Base-by-base conservation (phyloP, 64 coral and sea anemone genomes). In the Astreopora myriophthalma region DNA sequence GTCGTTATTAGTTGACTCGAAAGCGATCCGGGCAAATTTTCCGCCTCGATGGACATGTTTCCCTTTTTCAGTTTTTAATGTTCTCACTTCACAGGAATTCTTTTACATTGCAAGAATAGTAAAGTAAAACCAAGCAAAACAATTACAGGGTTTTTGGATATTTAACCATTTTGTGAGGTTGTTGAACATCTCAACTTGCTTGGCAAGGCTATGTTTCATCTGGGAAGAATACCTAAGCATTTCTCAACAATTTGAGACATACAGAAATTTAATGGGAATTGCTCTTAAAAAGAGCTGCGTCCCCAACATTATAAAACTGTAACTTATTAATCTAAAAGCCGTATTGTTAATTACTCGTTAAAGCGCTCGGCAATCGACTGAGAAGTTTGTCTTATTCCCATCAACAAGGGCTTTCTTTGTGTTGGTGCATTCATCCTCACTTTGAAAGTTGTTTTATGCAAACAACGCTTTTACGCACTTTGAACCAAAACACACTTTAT, bases 321-420 rank as follows among this genome's bases (percentile, higher is more conserved):
- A 61, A 17, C 25, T 80, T 80, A 61, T 80, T 80, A 80, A 48
- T 60, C 57, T 63, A 64, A 83, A 83, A 34, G 79, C 20, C 20
- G 17, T 63, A 64, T 62, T 29, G 52, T 83, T 61, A 83, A 83
- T 83, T 36, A 83, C 33, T 83, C 57, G 49, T 83, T 64, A 37
- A 83, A 64, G 79, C 64, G 55, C 57, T 34, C 1, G 32, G 77
- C 48, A 60, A 61, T 81, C 29, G 51, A 1, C 8, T 35, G 30
- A 76, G 22, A 22, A 49, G 37, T 61, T 81, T 71, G 9, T 61
- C 34, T 64, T 62, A 23, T 83, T 37, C 20, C 57, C 34, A 83
- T 38, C 55, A 62, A 64, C 64, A 83, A 64, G 7, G 37, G 48
- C 49, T 1, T 23, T 31, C 11, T 65, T 83, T 83, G 52, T 83